Evolutionary conservation across 64 coral and sea anemone species (phyloP).

Genomic region (Pocillopora damicornis): DNA sequence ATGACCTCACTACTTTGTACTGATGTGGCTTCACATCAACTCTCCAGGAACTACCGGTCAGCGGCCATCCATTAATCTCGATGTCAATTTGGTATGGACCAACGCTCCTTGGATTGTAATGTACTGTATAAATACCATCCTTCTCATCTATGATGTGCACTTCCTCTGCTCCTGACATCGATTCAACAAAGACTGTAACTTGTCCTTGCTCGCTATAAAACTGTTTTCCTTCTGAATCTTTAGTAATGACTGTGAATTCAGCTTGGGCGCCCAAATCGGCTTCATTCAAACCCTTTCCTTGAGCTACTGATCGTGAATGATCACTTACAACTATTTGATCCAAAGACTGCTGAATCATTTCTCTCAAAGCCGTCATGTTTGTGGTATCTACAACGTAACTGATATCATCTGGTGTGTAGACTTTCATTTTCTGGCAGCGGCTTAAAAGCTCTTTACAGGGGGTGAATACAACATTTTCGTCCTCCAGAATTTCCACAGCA

Average conservation of each 20-base stretch:
- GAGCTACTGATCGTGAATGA: not conserved
- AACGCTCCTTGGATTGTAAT: not conserved
- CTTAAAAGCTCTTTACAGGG: too few relatives aligned
- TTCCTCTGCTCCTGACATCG: not conserved
- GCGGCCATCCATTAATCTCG: conserved; percentile 17
- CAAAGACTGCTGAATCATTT: not conserved
- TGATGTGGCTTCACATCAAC: conserved; percentile 16
- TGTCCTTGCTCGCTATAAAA: conserved; percentile 14
- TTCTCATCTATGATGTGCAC: not conserved
- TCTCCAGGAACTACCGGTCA: conserved; percentile 10
- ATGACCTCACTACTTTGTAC: not conserved
- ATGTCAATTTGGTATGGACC: not conserved
- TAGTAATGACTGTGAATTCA: conserved; percentile 7
- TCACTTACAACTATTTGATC: conserved; percentile 6
- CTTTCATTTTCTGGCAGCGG: not conserved
- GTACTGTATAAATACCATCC: conserved; percentile 4
- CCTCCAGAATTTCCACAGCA: not conserved
- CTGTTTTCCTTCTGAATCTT: conserved; percentile 26
- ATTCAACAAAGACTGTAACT: not conserved
- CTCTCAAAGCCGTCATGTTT: not conserved
- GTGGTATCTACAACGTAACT: not conserved
- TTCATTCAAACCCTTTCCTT: not conserved
- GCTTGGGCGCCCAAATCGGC: not conserved
- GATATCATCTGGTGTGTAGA: not conserved
- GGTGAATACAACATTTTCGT: not conserved